These are phyloP conservation scores for Napeogenes inachia DNA, from an alignment of 2,888 invertebrate genomes.

Conservation along the genomic window DNA sequence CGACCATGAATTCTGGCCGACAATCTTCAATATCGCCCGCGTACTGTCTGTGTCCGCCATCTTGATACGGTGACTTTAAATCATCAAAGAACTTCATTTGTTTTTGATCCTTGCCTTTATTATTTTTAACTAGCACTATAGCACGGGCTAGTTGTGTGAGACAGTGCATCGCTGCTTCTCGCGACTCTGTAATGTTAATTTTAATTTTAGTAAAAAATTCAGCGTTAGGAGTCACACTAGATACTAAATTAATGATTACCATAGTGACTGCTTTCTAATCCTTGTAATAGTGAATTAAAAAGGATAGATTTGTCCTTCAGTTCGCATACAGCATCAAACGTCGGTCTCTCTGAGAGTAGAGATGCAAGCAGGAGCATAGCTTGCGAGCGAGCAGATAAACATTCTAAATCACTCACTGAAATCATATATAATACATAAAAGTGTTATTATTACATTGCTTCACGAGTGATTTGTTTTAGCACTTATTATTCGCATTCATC, in stretches of 20 bases:
- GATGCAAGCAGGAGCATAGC: conserved; percentile 47
- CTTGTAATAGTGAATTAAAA: conserved; percentile 49
- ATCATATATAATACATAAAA: not conserved
- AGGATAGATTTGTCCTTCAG: conserved; percentile 37
- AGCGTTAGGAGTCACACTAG: not conserved
- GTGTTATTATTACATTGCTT: not conserved
- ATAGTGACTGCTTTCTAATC: conserved; percentile 47
- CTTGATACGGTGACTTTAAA: conserved; percentile 44
- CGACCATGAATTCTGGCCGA: conserved; percentile 59
- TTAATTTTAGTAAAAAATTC: too few relatives aligned
- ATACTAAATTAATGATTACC: conserved; percentile 39
- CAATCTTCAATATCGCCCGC: conserved; percentile 45
- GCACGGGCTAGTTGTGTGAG: conserved; percentile 55
- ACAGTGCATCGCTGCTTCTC: conserved; percentile 54
- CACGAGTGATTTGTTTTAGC: not conserved
- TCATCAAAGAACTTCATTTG: conserved; percentile 47
- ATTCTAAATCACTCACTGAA: conserved; percentile 31
- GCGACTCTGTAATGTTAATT: conserved; percentile 49
- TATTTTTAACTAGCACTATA: conserved; percentile 39
- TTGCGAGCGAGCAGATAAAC: conserved; percentile 47
- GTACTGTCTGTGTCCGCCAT: conserved; percentile 38
- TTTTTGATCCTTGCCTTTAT: conserved; percentile 43
- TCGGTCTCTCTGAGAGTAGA: conserved; percentile 46
- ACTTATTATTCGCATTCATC: too few relatives aligned
- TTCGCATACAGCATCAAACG: conserved; percentile 47